Evolutionary conservation across 2,888 invertebrate species (phyloP).

Genomic region (Eupithecia inturbata): DNA sequence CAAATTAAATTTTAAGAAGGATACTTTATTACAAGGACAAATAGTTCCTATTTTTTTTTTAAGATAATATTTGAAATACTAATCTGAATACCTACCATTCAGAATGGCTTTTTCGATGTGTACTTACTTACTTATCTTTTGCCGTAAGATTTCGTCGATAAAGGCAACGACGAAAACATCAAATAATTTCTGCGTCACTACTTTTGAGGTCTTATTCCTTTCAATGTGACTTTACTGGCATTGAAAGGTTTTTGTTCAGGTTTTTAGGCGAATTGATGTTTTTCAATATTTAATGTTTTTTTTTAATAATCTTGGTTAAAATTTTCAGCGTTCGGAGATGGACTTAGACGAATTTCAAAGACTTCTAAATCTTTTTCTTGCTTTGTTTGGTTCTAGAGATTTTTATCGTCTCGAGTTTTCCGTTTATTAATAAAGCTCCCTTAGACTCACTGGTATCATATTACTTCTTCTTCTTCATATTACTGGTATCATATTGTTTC

Average conservation of each 20-base stretch:
- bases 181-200: conserved; percentile 20
- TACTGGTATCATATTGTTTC: background rate
- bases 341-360: background rate
- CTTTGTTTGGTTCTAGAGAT: background rate
- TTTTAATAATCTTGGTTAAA: background rate
- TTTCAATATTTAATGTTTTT: conserved; percentile 12
- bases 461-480: too few species aligned
- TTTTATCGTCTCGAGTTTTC: background rate
- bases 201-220: conserved; percentile 18
- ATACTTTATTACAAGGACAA: background rate
- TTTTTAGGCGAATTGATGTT: conserved; percentile 19
- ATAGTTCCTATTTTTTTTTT: background rate
- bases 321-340: background rate
- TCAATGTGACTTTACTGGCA: conserved; percentile 25
- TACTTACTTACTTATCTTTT: background rate
- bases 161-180: conserved; percentile 22
- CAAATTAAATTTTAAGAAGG: background rate
- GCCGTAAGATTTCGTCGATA: conserved; percentile 10
- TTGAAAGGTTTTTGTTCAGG: conserved; percentile 19
- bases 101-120: background rate
- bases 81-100: background rate
- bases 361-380: background rate
- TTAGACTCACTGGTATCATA: background rate
- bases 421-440: background rate
- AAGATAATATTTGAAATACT: background rate